Conservation (phyloP, 2,113 vertebrate species). For the Sminthopsis crassicaudata region DNA sequence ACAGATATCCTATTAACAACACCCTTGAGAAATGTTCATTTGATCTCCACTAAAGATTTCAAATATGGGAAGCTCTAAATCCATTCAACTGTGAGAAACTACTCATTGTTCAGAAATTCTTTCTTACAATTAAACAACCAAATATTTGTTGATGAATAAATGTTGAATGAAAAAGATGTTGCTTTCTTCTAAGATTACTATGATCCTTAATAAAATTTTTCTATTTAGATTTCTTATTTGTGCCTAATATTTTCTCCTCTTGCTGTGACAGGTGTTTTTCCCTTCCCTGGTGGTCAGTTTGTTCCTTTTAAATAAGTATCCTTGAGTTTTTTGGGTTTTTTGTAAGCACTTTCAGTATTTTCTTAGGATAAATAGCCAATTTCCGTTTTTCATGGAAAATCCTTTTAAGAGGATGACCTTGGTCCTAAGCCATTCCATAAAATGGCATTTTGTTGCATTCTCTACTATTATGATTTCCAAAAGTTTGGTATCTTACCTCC, state of each 20-base stretch:
- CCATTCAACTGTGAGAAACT: not conserved
- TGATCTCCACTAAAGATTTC: not conserved
- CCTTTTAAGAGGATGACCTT: not conserved
- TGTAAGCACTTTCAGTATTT: not conserved
- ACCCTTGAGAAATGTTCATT: not conserved
- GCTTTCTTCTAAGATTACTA: not conserved
- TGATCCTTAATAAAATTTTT: not conserved
- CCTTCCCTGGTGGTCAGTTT: not conserved
- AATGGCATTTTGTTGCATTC: not conserved
- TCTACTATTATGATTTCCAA: not conserved
- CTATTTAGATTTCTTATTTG: not conserved
- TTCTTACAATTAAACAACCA: not conserved
- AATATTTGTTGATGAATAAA: not conserved
- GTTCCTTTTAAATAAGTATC: not conserved
- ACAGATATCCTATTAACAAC: not conserved
- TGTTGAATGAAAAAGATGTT: not conserved
- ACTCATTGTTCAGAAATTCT: not conserved
- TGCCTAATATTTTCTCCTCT: not conserved
- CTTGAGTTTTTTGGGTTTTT: not conserved
- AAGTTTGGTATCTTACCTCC: not conserved
- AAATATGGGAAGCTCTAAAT: not conserved
- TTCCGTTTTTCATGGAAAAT: conserved; percentile 3
- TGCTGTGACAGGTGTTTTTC: not conserved
- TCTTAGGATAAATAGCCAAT: not conserved
- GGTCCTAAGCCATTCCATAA: not conserved